Percentiles rank a stretch among this genome's conserved stretches.
Evolutionary conservation across 2,797 vertebrate genomes (phyloP).

Genomic region (Distichodus sexfasciatus): DNA sequence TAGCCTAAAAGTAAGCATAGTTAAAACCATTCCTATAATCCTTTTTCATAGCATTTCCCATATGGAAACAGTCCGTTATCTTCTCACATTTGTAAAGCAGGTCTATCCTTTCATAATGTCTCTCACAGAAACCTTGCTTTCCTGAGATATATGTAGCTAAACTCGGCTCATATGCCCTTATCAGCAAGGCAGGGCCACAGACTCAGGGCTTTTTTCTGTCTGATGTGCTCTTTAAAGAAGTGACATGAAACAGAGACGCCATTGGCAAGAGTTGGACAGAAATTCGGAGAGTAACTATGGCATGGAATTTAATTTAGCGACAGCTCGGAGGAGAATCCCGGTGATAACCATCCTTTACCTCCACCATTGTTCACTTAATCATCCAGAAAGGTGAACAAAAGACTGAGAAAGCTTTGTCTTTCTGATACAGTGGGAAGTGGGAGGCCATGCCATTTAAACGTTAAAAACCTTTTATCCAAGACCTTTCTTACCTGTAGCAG

Average conservation of each 20-base stretch:
- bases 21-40: no score
- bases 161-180: background rate
- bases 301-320: conserved; percentile 20
- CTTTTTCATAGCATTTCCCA: no score
- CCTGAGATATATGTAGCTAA: background rate
- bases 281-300: background rate
- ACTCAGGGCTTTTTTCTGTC: background rate
- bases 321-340: conserved; percentile 8
- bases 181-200: background rate
- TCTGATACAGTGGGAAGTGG: background rate
- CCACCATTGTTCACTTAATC: conserved; percentile 3
- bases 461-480: conserved; percentile 8
- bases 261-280: background rate
- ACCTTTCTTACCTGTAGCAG: conserved; percentile 88
- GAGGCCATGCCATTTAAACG: background rate
- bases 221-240: conserved; percentile 18
- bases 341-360: conserved; percentile 16
- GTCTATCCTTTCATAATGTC: background rate
- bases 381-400: background rate
- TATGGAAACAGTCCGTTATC: no score
- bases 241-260: conserved; percentile 8
- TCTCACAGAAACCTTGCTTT: background rate
- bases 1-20: no score
- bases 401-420: background rate
- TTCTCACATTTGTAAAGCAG: background rate